phyloP scores from a whole-genome alignment of 2,888 invertebrate species.

The Cantharis flavilabris region DNA sequence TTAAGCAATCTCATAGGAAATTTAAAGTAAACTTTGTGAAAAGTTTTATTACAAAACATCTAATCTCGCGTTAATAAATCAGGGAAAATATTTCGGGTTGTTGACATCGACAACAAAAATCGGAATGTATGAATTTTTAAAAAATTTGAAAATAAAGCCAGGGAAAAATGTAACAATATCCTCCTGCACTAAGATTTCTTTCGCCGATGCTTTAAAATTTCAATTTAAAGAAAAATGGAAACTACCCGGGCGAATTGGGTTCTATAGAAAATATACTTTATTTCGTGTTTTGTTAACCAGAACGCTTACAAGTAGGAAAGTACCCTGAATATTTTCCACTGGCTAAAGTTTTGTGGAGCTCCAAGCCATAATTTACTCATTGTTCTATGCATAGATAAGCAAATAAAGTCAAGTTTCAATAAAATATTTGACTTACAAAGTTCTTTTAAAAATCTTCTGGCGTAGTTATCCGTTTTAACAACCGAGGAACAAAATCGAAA shows the following conservation, averaged over 20 bases:
- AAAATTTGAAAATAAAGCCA: neutral
- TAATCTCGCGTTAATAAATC: conserved; percentile 18
- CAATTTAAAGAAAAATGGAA: neutral
- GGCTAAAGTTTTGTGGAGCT: neutral
- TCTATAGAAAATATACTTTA: neutral
- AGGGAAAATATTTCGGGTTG: neutral
- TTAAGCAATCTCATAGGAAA: conserved; percentile 10
- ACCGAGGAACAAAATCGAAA: neutral
- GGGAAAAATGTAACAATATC: neutral
- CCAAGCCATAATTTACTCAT: neutral
- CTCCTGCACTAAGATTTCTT: neutral
- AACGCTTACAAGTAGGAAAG: neutral
- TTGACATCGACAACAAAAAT: neutral
- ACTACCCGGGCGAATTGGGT: neutral
- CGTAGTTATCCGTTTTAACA: neutral
- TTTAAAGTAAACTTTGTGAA: conserved; percentile 9
- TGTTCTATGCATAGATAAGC: neutral
- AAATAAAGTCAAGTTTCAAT: neutral
- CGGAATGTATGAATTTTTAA: neutral
- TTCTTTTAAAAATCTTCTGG: neutral
- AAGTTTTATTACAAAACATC: conserved; percentile 12
- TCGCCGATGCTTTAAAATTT: neutral
- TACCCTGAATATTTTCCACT: neutral
- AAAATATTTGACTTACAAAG: neutral
- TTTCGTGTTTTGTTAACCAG: neutral